phyloP scores from a whole-genome alignment of 2,888 invertebrate genomes.

The Terebella lapidaria region DNA sequence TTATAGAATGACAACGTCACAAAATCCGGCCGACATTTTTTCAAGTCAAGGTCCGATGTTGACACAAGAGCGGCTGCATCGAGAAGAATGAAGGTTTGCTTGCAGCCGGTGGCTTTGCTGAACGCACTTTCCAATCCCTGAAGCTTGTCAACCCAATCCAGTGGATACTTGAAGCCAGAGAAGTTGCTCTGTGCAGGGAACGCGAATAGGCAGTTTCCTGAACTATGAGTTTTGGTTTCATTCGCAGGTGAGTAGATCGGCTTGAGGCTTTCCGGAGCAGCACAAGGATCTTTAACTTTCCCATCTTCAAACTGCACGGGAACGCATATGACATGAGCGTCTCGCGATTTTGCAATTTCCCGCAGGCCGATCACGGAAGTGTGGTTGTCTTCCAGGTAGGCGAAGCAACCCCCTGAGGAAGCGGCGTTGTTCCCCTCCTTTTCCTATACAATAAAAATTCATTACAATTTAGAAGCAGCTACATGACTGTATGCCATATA shows the following conservation, averaged over 20 bases:
- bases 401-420: conserved; percentile 55
- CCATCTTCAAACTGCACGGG: conserved; percentile 14
- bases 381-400: conserved; percentile 84
- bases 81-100: conserved; percentile 60
- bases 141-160: conserved; percentile 63
- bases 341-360: conserved; percentile 60
- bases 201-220: conserved; percentile 62
- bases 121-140: not conserved
- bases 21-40: conserved; percentile 74
- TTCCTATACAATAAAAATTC: not conserved
- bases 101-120: conserved; percentile 1
- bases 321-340: conserved; percentile 30
- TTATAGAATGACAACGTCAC: conserved; percentile 92
- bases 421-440: not conserved
- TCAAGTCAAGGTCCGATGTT: conserved; percentile 73
- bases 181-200: conserved; percentile 94
- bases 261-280: too few relatives aligned
- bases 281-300: not conserved
- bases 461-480: too few relatives aligned
- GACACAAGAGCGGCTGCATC: conserved; percentile 82
- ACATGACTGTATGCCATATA: too few relatives aligned
- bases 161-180: conserved; percentile 83
- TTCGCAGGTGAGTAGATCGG: not conserved
- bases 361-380: conserved; percentile 93
- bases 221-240: not conserved